Evolutionary conservation across 2,797 vertebrate species (phyloP).

Genomic region (Ispidina picta): DNA sequence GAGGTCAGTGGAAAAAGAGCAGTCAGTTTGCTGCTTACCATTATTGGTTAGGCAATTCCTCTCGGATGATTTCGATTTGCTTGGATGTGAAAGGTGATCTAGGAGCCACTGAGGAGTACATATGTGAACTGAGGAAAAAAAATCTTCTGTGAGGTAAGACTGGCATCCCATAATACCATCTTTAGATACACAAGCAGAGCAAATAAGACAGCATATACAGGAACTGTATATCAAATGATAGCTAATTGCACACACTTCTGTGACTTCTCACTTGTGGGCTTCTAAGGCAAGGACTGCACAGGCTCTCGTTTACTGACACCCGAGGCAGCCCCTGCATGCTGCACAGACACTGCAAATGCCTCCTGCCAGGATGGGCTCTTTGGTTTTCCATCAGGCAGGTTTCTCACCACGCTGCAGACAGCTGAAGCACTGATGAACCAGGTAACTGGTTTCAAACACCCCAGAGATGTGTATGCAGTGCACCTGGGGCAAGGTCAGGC

Average conservation of each 20-base stretch:
- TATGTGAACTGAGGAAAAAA: background rate
- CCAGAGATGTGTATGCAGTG: too few relatives aligned
- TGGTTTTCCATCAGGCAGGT: background rate
- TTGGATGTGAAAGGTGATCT: background rate
- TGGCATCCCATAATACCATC: background rate
- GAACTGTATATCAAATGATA: background rate
- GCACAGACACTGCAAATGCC: background rate
- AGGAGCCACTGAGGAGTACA: background rate
- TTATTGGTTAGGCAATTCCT: background rate
- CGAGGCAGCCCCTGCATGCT: rapidly evolving
- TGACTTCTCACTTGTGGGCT: background rate
- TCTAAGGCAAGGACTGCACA: background rate
- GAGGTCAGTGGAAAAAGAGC: conserved; percentile 39
- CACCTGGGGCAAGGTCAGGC: too few relatives aligned
- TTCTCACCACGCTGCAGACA: background rate
- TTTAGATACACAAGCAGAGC: background rate
- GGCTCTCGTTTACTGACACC: background rate
- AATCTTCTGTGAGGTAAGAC: background rate
- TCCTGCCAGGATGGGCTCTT: background rate
- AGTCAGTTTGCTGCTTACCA: background rate
- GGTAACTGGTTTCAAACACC: background rate
- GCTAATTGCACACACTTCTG: background rate
- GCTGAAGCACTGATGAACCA: background rate
- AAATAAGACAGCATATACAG: background rate
- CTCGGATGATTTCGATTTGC: background rate